Base-by-base conservation (phyloP, 2,113 vertebrate genomes). In the Nycticebus coucang region DNA sequence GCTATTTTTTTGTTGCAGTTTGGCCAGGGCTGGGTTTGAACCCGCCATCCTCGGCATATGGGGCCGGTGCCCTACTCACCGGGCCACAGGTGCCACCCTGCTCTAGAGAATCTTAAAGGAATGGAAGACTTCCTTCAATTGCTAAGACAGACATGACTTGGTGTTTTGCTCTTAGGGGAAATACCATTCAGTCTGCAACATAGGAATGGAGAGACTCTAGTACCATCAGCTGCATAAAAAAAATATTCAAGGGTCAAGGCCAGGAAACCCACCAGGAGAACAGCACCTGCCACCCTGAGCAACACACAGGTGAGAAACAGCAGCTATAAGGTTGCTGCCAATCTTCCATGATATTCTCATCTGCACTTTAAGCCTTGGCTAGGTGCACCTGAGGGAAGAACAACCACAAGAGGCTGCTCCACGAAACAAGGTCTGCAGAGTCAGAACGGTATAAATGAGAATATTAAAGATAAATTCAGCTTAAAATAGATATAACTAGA, bases 401-500 rank as follows among this genome's bases (percentile, higher is more conserved):
- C 4, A 33, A 62, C 62, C 62, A 71, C 6, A 28, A 24, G 57
- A 66, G 55, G 77, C n/a, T 91, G 55, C 68, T 79, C 81, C 60
- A 62, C 41, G 79, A 93, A 89, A 64, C n/a, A 74, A n/a, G 9
- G 7, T 86, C 81, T 62, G 45, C 66, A 59, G 83, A 81, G 53
- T 79, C 74, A 69, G 22, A 60, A 62, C 14, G n/a, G 30, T 88
- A 78, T 5, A 92, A 50, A 64, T 21, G 14, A 96, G 57, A 41
- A 62, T 66, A 50, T 66, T 68, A 83, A 94, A 59, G 7, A 60
- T 74, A 41, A 89, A 94, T 78, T 93, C 89, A 68, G 41, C 85
- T 91, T 91, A 92, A 91, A 92, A 85, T 4, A 71, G 62, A 74
- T 28, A 62, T 68, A 92, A 93, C 89, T 79, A 94, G 77, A 89